phyloP scores from a whole-genome alignment of 2,113 vertebrate genomes.

The Actinemys pallida region DNA sequence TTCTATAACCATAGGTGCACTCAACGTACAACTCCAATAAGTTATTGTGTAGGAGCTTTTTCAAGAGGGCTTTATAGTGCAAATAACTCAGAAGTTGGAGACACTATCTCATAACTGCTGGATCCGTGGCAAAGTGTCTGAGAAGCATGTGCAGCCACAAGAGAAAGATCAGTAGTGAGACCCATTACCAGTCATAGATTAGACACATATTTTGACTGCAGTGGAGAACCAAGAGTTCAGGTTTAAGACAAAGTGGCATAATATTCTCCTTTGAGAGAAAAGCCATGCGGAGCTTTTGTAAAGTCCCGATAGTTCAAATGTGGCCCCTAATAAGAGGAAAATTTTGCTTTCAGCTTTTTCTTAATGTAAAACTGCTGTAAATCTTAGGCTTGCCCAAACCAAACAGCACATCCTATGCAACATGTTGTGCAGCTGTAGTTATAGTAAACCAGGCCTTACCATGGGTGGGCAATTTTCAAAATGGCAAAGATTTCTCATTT shows the following conservation, averaged over 20 bases:
- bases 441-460: background rate
- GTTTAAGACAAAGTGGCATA: background rate
- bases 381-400: background rate
- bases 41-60: background rate
- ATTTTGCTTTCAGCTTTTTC: background rate
- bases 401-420: background rate
- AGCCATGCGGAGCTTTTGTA: background rate
- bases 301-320: background rate
- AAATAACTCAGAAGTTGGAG: slow-evolving; percentile 6
- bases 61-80: background rate
- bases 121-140: slow-evolving; percentile 23
- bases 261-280: background rate
- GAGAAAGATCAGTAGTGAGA: background rate
- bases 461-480: background rate
- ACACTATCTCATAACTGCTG: slow-evolving; percentile 10
- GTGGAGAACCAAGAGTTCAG: background rate
- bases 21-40: background rate
- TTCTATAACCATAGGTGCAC: background rate
- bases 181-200: background rate
- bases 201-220: background rate
- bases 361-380: background rate
- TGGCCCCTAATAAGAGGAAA: background rate
- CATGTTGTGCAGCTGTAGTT: background rate
- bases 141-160: background rate
- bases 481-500: background rate